Base-by-base conservation (phyloP, 2,113 vertebrate genomes). In the Meleagris gallopavo region DNA sequence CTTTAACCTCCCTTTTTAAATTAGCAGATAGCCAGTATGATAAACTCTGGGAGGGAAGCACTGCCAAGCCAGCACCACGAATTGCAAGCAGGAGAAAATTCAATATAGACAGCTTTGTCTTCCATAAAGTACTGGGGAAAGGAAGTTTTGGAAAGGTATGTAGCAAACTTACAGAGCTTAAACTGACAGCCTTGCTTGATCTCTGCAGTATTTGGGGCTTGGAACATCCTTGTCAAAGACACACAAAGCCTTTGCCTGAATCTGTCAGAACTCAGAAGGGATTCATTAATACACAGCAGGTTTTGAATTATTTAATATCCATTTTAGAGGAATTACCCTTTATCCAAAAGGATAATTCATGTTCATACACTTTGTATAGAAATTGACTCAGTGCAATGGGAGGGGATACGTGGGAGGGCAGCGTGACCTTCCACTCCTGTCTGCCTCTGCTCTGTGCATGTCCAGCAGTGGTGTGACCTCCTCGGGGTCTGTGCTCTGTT, bases 71-170 rank as follows among this genome's bases (percentile, higher is more conserved):
- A 22, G 94, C 69, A 0, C 79, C 97, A 5, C 97, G 95, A 43
- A 61, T 97, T 69, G 96, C 94, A 12, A 98, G 97, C 81, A 83
- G 98, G 72, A 98, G 97, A 30, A 98, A 83, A 34, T 97, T 99
- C 95, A 98, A 95, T 48, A 97, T 99, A 4, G 98, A 99, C 43
- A 98, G 98, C 96, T 99, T 99, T 83, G 86, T 96, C 88, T 98
- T 99, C 96, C 98, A 99, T 89, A 99, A 99, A 96, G 98, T 99
- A 55, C 97, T 99, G 78, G 99, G 99, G 67, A 99, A 99, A 97
- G 99, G 99, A 94, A 99, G 99, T 97, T 99, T 99, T 81, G 99
- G 99, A 75, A 99, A 99, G 98, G 99, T 99, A 97, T 4, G 97
- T 77, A 71, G 65, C 69, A 55, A 54, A n/a, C 27, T 9, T 18